Evolutionary conservation across 2,797 vertebrate genomes (phyloP).

Genomic region (Schizopygopsis pylzovi): DNA sequence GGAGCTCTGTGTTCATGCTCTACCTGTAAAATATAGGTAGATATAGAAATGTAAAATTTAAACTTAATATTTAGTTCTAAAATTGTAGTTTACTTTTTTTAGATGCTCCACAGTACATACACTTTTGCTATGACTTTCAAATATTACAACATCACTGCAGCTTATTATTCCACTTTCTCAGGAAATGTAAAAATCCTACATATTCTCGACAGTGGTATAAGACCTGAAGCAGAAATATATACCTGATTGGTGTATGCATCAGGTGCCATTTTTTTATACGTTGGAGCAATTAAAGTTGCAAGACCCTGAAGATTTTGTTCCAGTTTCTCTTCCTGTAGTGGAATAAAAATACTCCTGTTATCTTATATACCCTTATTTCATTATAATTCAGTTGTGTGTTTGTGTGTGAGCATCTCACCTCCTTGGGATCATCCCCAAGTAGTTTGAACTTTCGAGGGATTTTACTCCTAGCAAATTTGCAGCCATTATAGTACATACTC

Average conservation of each 20-base stretch:
- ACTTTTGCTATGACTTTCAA: neutral
- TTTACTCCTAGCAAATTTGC: conserved; percentile 99
- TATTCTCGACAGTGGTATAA: neutral
- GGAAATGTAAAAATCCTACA: neutral
- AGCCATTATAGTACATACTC: conserved; percentile 99
- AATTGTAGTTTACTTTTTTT: neutral
- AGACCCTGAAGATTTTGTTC: conserved; percentile 91
- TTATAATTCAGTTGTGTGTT: neutral
- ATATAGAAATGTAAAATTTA: neutral
- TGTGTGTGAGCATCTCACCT: conserved; percentile 78
- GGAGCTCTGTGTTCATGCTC: conserved; percentile 92
- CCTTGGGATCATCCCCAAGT: conserved; percentile 91
- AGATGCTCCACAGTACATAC: neutral
- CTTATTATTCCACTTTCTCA: neutral
- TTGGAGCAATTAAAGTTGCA: conserved; percentile 89
- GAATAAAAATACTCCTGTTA: conserved; percentile 33
- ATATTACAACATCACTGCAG: neutral
- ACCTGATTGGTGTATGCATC: conserved; percentile 98
- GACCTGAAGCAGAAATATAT: conserved; percentile 38
- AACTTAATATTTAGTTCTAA: neutral
- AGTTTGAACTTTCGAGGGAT: conserved; percentile 98
- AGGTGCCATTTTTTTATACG: conserved; percentile 94
- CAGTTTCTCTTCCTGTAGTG: conserved; percentile 90
- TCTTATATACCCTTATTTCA: neutral
- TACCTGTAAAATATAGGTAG: conserved; percentile 76